phyloP scores from a whole-genome alignment of 2,797 vertebrate genomes.

The Coregonus sp. region DNA sequence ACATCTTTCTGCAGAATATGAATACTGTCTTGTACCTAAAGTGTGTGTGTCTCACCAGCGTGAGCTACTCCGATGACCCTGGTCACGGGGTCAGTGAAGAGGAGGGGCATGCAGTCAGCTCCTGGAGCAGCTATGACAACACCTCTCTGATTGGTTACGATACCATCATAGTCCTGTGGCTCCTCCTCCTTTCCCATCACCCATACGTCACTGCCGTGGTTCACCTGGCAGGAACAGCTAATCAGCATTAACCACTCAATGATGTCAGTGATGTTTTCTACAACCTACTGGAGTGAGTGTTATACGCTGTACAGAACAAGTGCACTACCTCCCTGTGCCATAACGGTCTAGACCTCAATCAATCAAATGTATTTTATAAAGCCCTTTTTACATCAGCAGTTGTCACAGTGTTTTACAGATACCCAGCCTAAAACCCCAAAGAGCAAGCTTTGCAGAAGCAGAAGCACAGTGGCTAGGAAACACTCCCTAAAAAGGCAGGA shows the following conservation, averaged over 20 bases:
- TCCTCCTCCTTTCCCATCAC: constrained; percentile 78
- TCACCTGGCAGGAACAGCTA: constrained; percentile 69
- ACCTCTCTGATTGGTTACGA: constrained; percentile 81
- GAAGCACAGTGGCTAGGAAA: too few relatives aligned
- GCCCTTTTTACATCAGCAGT: too few relatives aligned
- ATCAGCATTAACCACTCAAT: background rate
- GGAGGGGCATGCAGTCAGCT: constrained; percentile 90
- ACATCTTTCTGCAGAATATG: background rate
- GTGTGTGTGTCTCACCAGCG: constrained; percentile 75
- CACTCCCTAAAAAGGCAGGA: too few relatives aligned
- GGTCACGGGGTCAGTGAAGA: constrained; percentile 87
- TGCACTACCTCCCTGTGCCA: too few relatives aligned
- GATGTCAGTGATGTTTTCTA: background rate
- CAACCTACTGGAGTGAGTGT: background rate
- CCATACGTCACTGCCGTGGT: constrained; percentile 84
- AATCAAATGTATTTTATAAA: too few relatives aligned
- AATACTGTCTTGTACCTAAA: background rate
- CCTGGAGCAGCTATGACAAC: constrained; percentile 87
- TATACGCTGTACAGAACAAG: too few relatives aligned
- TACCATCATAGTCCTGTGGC: constrained; percentile 85
- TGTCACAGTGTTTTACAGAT: too few relatives aligned
- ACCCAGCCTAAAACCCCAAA: too few relatives aligned
- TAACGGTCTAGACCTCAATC: too few relatives aligned
- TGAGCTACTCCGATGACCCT: constrained; percentile 89
- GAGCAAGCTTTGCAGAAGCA: too few relatives aligned